phyloP scores from a whole-genome alignment of 2,888 invertebrate genomes.

The Lasioglossum figueresi region DNA sequence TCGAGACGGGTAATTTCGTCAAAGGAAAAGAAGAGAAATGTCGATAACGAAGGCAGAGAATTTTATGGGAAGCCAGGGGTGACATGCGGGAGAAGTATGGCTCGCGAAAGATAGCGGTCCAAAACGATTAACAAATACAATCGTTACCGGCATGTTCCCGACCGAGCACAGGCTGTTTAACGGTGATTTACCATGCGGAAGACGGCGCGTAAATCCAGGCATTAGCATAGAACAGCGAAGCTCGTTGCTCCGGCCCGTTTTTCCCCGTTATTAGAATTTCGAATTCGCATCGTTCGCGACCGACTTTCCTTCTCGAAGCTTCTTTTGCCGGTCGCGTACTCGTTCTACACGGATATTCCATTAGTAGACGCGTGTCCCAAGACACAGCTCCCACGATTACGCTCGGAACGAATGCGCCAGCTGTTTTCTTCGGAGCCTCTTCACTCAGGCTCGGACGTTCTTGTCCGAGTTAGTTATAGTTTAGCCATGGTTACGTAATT shows the following conservation, averaged over 20 bases:
- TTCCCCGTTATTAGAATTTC: constrained; percentile 8
- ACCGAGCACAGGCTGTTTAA: background rate
- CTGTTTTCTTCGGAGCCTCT: background rate
- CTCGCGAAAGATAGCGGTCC: background rate
- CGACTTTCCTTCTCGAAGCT: background rate
- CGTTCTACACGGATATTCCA: constrained; percentile 62
- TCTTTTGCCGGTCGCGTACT: constrained; percentile 33
- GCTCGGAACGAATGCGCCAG: constrained; percentile 44
- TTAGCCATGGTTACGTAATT: too few relatives aligned
- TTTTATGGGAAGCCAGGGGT: background rate
- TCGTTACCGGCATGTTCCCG: background rate
- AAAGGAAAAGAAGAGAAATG: background rate
- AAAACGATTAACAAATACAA: constrained; percentile 9
- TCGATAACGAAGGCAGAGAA: background rate
- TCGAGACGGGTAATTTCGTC: background rate
- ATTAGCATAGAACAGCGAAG: constrained; percentile 11
- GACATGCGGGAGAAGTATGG: background rate
- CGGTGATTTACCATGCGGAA: constrained; percentile 8
- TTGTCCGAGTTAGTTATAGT: background rate
- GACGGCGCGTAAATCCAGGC: constrained; percentile 1
- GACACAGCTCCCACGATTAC: constrained; percentile 51
- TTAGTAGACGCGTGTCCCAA: constrained; percentile 19
- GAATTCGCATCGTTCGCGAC: constrained; percentile 10
- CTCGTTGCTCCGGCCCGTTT: background rate
- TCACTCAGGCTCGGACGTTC: background rate